These are phyloP conservation scores for Megalops cyprinoides DNA, from an alignment of 2,797 vertebrate genomes.

Conservation along the genomic window DNA sequence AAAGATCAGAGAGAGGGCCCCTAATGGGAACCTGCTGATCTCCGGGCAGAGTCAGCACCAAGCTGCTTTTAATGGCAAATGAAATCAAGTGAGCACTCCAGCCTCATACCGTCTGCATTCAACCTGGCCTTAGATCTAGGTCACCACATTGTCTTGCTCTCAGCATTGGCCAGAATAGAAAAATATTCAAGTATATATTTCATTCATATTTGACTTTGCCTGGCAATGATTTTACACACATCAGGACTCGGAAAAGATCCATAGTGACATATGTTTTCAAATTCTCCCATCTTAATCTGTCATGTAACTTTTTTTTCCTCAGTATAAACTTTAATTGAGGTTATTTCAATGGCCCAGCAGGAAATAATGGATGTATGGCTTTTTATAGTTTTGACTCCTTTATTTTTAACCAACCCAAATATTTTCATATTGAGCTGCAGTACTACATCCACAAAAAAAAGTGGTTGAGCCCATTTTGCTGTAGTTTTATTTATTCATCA, in stretches of 20 bases:
- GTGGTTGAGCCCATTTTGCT: background rate
- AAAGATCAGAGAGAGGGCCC: constrained; percentile 20
- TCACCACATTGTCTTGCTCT: background rate
- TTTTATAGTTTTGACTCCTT: background rate
- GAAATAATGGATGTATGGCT: background rate
- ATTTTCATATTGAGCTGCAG: background rate
- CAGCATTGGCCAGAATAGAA: background rate
- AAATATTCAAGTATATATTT: background rate
- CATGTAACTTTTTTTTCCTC: background rate
- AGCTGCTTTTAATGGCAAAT: background rate
- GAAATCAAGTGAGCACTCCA: background rate
- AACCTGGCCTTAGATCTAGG: constrained; percentile 2
- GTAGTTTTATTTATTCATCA: constrained; percentile 2
- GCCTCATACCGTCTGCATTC: background rate
- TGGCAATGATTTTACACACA: background rate
- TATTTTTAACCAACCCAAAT: background rate
- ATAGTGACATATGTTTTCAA: background rate
- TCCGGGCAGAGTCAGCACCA: background rate
- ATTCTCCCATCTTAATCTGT: background rate
- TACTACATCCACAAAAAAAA: background rate
- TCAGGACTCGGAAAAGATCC: background rate
- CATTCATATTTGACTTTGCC: background rate
- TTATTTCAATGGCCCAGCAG: background rate
- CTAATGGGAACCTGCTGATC: constrained; percentile 25
- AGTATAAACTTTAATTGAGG: background rate